A percentile compares a stretch with the other conserved stretches of the same genome.
These are phyloP conservation scores for Dryobotodes eremita DNA, from an alignment of 2,888 invertebrate genomes.

Conservation along the genomic window DNA sequence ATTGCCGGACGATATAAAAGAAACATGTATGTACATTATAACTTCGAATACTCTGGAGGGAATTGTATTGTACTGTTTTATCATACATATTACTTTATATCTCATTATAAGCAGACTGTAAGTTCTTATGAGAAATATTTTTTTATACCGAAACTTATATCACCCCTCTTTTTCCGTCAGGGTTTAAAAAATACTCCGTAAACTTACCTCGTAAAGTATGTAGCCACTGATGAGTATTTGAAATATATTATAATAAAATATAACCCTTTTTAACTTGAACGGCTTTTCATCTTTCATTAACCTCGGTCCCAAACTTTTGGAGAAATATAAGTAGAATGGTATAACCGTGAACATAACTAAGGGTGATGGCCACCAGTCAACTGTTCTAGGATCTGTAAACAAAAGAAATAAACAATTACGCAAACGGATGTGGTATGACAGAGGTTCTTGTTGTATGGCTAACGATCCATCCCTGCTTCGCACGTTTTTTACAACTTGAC, in stretches of 20 bases:
- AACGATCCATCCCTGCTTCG: not conserved
- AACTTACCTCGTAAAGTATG: constrained; percentile 61
- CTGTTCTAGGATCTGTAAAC: constrained; percentile 66
- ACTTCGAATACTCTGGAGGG: too few relatives aligned
- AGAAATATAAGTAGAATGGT: constrained; percentile 63
- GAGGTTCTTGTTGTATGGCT: too few relatives aligned
- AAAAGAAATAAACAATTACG: not conserved
- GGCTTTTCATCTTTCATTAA: constrained; percentile 92
- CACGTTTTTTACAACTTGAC: too few relatives aligned
- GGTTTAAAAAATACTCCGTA: too few relatives aligned
- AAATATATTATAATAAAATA: constrained; percentile 94
- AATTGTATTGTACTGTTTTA: too few relatives aligned
- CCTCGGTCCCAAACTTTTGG: constrained; percentile 63
- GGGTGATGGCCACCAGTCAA: constrained; percentile 59
- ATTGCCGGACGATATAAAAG: too few relatives aligned
- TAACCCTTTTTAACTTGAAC: constrained; percentile 92
- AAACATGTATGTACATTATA: too few relatives aligned
- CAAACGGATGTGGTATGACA: not conserved
- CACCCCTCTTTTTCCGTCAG: too few relatives aligned
- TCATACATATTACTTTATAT: too few relatives aligned
- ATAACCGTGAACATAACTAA: constrained; percentile 42
- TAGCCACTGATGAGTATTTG: constrained; percentile 83
- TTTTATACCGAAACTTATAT: too few relatives aligned
- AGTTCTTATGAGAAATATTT: too few relatives aligned
- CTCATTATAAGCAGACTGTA: too few relatives aligned